Evolutionary conservation across 2,797 vertebrate genomes (phyloP).

Genomic region (Malacoctenus gilli): DNA sequence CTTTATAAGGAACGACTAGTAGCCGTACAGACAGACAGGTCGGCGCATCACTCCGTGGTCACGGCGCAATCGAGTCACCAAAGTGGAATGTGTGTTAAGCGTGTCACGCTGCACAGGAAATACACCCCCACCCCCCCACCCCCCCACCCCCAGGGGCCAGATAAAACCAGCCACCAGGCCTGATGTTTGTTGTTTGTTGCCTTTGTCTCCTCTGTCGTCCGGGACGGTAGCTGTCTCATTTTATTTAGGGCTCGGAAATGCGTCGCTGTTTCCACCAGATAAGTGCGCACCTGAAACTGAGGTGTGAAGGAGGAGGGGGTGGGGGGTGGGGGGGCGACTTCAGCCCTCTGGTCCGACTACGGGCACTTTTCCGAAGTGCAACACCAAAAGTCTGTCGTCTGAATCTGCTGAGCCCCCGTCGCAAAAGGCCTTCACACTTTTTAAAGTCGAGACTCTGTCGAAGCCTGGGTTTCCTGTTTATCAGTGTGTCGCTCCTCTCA

Average conservation of each 20-base stretch:
- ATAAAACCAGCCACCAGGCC: constrained; percentile 77
- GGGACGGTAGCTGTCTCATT: constrained; percentile 57
- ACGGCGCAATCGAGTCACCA: constrained; percentile 80
- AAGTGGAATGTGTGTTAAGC: constrained; percentile 81
- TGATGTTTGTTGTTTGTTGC: constrained; percentile 81
- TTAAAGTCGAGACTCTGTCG: constrained; percentile 31
- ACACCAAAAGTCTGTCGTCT: too few species aligned
- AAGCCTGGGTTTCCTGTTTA: constrained; percentile 74
- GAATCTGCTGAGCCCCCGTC: too few species aligned
- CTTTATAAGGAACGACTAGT: constrained; percentile 51
- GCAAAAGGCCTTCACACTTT: too few species aligned
- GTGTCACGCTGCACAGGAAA: constrained; percentile 85
- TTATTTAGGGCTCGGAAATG: constrained; percentile 80
- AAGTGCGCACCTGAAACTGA: constrained; percentile 75
- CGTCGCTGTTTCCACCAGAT: constrained; percentile 73
- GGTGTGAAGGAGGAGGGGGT: constrained; percentile 39
- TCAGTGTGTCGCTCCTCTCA: constrained; percentile 42
- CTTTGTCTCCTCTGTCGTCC: constrained; percentile 75
- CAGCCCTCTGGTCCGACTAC: too few species aligned
- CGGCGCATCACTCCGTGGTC: constrained; percentile 72
- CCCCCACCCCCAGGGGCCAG: constrained; percentile 49
- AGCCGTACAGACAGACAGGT: constrained; percentile 58
- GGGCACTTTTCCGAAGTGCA: neutral
- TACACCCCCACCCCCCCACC: too few species aligned
- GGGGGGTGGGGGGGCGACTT: too few species aligned